phyloP scores from a whole-genome alignment of 2,888 invertebrate genomes.

The Nemapogon koenigi region DNA sequence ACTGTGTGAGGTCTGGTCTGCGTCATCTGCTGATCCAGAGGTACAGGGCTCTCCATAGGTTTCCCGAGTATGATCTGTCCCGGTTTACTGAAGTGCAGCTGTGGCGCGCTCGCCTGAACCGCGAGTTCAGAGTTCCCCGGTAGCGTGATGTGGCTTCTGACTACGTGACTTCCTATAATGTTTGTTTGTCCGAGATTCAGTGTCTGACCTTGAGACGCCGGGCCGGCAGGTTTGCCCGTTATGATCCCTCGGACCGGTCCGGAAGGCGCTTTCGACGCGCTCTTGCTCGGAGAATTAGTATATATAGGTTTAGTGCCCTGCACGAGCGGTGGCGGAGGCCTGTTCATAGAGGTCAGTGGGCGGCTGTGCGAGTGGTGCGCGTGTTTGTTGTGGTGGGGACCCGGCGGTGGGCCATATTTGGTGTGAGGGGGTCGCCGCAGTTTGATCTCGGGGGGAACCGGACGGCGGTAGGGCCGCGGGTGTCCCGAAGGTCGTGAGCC shows the following conservation, averaged over 20 bases:
- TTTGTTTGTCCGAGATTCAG: conserved; percentile 47
- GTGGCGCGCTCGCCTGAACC: conserved; percentile 37
- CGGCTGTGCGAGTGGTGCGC: background rate
- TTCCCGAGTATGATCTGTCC: conserved; percentile 58
- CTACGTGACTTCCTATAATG: conserved; percentile 48
- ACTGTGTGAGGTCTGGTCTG: conserved; percentile 31
- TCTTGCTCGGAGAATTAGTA: conserved; percentile 24
- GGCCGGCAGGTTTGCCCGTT: conserved; percentile 33
- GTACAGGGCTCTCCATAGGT: conserved; percentile 56
- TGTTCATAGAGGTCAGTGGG: conserved; percentile 12
- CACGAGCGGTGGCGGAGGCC: conserved; percentile 19
- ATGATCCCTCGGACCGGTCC: conserved; percentile 30
- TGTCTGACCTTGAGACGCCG: conserved; percentile 32
- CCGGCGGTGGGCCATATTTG: background rate
- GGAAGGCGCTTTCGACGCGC: conserved; percentile 21
- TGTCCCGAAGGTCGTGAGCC: conserved; percentile 30
- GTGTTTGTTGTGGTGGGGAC: background rate
- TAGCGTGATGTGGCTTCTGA: conserved; percentile 50
- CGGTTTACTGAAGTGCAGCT: conserved; percentile 33
- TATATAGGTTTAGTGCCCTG: conserved; percentile 14
- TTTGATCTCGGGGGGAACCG: conserved; percentile 51
- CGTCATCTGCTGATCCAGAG: conserved; percentile 59
- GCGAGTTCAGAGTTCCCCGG: conserved; percentile 35
- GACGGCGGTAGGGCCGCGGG: conserved; percentile 42
- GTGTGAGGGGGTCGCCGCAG: conserved; percentile 35